Base-by-base conservation (phyloP, 2,888 invertebrate genomes). In the Neria commutata region DNA sequence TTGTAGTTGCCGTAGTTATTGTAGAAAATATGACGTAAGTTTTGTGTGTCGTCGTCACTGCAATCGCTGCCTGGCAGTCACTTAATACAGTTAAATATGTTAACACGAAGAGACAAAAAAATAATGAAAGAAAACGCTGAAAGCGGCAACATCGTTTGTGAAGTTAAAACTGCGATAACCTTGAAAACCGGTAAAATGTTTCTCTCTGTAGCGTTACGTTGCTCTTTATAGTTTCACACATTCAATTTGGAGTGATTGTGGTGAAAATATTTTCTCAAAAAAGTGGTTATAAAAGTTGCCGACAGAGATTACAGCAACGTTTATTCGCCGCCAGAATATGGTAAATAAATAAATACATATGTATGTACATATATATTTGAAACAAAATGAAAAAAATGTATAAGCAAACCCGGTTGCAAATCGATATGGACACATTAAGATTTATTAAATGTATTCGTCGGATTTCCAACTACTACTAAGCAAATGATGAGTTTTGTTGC, bases 181-280 rank as follows among this genome's bases (percentile, higher is more conserved):
- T 68, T 68, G 68, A 68, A 66, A 67, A 68, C 68, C 66, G 64
- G 68, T 67, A 66, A 63, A 67, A 55, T n/a, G n/a, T 42, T 60
- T 55, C 53, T 54, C 37, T 40, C 24, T 48, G 42, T 50, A n/a
- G n/a, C n/a, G n/a, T 52, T 56, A 52, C 14, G 49, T 51, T 46
- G 49, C 10, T 49, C 16, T 42, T 23, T 42, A n/a, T n/a, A 17
- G 42, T 42, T 19, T 42, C 19, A 42, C 17, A 19, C 21, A 19
- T 6, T 14, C n/a, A 11, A n/a, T 14, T 37, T 42, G 4, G 6
- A 37, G 37, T 37, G n/a, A n/a, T 42, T 42, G 14, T 42, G 21
- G 42, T 19, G 42, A 42, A 42, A 42, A 42, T 42, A 42, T 42
- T 42, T 42, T 21, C 17, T 21, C 42, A 42, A 37, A 37, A n/a